A percentile compares a stretch with the other conserved stretches of the same genome.
Conservation (phyloP, 2,888 invertebrate species). For the Carcina quercana region DNA sequence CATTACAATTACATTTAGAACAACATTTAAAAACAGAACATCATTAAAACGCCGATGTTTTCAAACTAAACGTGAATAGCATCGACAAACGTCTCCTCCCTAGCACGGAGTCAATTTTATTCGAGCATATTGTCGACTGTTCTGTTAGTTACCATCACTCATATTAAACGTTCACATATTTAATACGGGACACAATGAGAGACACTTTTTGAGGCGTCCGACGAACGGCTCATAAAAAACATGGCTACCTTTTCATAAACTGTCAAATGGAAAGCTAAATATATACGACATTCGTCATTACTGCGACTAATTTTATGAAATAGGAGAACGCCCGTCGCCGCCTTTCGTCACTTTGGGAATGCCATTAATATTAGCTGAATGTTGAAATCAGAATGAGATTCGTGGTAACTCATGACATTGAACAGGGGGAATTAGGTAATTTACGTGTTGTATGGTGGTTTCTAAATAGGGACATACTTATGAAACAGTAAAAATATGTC, state of each 20-base stretch:
- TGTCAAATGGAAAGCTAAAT: slow-evolving; percentile 54
- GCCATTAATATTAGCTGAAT: too few relatives aligned
- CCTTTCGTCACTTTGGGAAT: neutral
- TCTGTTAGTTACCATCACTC: slow-evolving; percentile 54
- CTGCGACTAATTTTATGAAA: slow-evolving; percentile 53
- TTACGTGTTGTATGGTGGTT: too few relatives aligned
- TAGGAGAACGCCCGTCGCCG: slow-evolving; percentile 24
- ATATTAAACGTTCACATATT: slow-evolving; percentile 55
- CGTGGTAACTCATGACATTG: too few relatives aligned
- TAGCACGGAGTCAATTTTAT: slow-evolving; percentile 67
- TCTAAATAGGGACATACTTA: too few relatives aligned
- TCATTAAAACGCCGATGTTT: too few relatives aligned
- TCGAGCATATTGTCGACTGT: slow-evolving; percentile 51
- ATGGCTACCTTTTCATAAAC: slow-evolving; percentile 50
- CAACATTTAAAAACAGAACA: too few relatives aligned
- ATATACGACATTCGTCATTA: slow-evolving; percentile 63
- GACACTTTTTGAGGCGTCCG: slow-evolving; percentile 36
- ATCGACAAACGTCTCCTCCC: too few relatives aligned
- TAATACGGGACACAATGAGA: slow-evolving; percentile 42
- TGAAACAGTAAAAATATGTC: too few relatives aligned
- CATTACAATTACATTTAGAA: too few relatives aligned
- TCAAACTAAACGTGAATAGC: too few relatives aligned
- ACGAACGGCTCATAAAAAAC: slow-evolving; percentile 42
- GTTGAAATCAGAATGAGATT: too few relatives aligned
- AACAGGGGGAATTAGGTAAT: too few relatives aligned